Percentiles rank a stretch among this genome's conserved stretches.
These are phyloP conservation scores for Cuniculus paca DNA, from an alignment of 2,797 vertebrate species.

Conservation along the genomic window DNA sequence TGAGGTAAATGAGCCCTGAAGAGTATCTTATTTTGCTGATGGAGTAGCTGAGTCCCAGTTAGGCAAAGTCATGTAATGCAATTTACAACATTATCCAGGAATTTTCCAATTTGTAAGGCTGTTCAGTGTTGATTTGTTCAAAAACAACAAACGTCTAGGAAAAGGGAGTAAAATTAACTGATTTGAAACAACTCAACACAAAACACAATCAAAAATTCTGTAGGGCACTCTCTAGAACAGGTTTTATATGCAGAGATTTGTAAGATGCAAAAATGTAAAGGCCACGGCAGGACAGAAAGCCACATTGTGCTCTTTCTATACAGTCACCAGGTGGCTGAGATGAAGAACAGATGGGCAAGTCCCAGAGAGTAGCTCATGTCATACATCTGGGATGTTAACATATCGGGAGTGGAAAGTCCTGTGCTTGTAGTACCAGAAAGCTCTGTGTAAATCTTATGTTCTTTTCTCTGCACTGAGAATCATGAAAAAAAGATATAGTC, in stretches of 20 bases:
- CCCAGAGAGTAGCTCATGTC: background rate
- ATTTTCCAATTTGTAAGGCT: background rate
- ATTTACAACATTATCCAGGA: background rate
- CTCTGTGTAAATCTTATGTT: background rate
- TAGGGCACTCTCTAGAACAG: background rate
- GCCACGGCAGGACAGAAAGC: background rate
- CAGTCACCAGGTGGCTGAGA: background rate
- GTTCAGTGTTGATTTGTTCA: background rate
- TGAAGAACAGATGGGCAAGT: background rate
- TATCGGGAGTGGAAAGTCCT: background rate
- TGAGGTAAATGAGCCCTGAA: background rate
- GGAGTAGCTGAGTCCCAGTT: background rate
- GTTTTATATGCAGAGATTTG: background rate
- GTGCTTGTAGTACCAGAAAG: background rate
- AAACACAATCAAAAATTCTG: background rate
- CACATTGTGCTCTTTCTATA: background rate
- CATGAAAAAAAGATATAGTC: conserved; percentile 68
- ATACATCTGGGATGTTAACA: background rate
- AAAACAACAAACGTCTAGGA: conserved; percentile 11
- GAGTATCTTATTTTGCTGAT: background rate
- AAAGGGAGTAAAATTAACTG: background rate
- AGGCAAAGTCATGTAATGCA: background rate
- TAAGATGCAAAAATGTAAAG: background rate
- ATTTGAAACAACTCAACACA: background rate
- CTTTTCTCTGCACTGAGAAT: background rate